phyloP scores from a whole-genome alignment of 2,888 invertebrate species.

The Papilio demoleus region DNA sequence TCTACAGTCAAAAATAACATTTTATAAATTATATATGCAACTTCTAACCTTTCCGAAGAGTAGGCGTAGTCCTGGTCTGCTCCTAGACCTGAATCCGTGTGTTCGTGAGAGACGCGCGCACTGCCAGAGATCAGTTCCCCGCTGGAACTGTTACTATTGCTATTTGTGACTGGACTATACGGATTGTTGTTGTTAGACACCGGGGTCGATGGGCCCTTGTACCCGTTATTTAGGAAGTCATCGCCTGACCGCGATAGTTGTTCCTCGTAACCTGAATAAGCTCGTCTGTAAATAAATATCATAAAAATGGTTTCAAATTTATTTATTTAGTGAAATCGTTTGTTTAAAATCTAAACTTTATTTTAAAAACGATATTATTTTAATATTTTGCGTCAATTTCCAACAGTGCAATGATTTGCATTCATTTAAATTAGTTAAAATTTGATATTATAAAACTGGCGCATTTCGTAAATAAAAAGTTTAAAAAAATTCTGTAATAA shows the following conservation, averaged over 20 bases:
- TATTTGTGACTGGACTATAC: conserved; percentile 78
- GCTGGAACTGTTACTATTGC: conserved; percentile 81
- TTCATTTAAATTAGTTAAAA: background rate
- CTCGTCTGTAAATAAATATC: conserved; percentile 60
- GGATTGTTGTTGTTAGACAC: conserved; percentile 76
- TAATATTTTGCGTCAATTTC: too few species aligned
- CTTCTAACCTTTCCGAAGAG: conserved; percentile 84
- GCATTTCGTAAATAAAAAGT: background rate
- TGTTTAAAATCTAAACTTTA: too few species aligned
- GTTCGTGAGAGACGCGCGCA: conserved; percentile 87
- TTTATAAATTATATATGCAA: too few species aligned
- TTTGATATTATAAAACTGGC: background rate
- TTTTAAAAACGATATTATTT: too few species aligned
- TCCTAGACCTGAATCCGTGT: conserved; percentile 90
- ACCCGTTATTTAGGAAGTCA: conserved; percentile 77
- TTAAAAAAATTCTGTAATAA: conserved; percentile 33
- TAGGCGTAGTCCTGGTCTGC: conserved; percentile 90
- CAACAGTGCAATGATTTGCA: background rate
- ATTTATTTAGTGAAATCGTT: background rate
- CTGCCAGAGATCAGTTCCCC: conserved; percentile 79
- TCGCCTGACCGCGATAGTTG: conserved; percentile 63
- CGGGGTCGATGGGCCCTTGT: conserved; percentile 70
- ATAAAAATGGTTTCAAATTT: background rate
- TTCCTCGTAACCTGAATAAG: conserved; percentile 76
- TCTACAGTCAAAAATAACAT: too few species aligned